Evolutionary conservation across 2,888 invertebrate genomes (phyloP).

Genomic region (Acheta domesticus): DNA sequence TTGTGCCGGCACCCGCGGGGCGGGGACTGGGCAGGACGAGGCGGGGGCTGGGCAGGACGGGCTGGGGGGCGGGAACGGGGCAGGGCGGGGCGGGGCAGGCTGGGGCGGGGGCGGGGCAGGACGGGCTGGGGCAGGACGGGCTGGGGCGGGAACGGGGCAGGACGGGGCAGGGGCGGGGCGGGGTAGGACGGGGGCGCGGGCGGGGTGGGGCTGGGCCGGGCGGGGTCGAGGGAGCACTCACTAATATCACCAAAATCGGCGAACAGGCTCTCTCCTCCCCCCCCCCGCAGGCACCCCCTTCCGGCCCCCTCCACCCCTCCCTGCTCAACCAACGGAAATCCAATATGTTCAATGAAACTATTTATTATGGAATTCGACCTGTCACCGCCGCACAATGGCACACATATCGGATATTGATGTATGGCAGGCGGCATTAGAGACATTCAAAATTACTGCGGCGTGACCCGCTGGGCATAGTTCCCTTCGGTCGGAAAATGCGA

Average conservation of each 20-base stretch:
- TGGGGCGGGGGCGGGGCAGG: too few species aligned
- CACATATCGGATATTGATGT: not conserved
- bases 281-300: not conserved
- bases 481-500: not conserved
- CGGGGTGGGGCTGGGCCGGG: too few species aligned
- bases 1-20: too few species aligned
- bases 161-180: too few species aligned
- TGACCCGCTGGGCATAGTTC: constrained; percentile 5
- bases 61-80: too few species aligned
- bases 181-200: too few species aligned
- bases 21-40: too few species aligned
- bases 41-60: too few species aligned
- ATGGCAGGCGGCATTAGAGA: not conserved
- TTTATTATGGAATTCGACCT: constrained; percentile 9
- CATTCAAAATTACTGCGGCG: not conserved
- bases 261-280: not conserved
- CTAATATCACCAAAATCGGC: not conserved
- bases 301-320: not conserved
- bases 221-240: not conserved
- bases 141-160: too few species aligned
- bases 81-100: too few species aligned
- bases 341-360: constrained; percentile 18
- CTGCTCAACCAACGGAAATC: not conserved
- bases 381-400: constrained; percentile 6
- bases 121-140: too few species aligned